These are phyloP conservation scores for Hycleus phaleratus DNA, from an alignment of 1,140 invertebrate species.

Conservation along the genomic window DNA sequence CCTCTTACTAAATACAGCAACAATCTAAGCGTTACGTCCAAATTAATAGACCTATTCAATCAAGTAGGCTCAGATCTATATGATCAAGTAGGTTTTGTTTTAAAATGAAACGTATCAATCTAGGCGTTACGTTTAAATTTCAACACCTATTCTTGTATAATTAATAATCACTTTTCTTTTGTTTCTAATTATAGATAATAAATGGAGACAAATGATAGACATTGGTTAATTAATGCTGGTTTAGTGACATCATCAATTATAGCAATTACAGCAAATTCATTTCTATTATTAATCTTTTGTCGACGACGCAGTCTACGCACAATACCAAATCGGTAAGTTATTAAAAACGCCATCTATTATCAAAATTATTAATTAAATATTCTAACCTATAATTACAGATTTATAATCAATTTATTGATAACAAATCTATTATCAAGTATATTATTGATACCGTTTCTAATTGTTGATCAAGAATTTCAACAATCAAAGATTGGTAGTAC, in stretches of 20 bases:
- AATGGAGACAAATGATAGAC: slow-evolving; percentile 32
- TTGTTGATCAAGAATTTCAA: slow-evolving; percentile 40
- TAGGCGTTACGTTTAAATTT: not conserved
- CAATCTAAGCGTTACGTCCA: too few relatives aligned
- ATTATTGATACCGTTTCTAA: slow-evolving; percentile 52
- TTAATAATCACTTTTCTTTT: not conserved
- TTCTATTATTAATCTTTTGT: slow-evolving; percentile 51
- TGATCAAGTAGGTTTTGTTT: too few relatives aligned
- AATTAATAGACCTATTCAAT: too few relatives aligned
- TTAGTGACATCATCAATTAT: slow-evolving; percentile 37
- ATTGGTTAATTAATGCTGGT: slow-evolving; percentile 32
- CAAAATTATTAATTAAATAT: too few relatives aligned
- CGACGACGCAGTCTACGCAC: slow-evolving; percentile 40
- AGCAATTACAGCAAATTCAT: slow-evolving; percentile 44
- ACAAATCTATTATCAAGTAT: slow-evolving; percentile 58
- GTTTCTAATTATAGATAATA: slow-evolving; percentile 27
- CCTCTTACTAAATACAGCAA: too few relatives aligned
- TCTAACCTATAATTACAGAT: slow-evolving; percentile 44
- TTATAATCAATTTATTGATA: slow-evolving; percentile 59
- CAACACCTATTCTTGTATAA: not conserved
- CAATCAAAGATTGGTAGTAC: not conserved
- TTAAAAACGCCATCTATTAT: not conserved
- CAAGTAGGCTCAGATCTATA: too few relatives aligned
- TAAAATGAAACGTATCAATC: too few relatives aligned
- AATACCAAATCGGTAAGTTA: slow-evolving; percentile 39